These are phyloP conservation scores for Teleogryllus occipitalis DNA, from an alignment of 1,140 invertebrate species.

Conservation along the genomic window DNA sequence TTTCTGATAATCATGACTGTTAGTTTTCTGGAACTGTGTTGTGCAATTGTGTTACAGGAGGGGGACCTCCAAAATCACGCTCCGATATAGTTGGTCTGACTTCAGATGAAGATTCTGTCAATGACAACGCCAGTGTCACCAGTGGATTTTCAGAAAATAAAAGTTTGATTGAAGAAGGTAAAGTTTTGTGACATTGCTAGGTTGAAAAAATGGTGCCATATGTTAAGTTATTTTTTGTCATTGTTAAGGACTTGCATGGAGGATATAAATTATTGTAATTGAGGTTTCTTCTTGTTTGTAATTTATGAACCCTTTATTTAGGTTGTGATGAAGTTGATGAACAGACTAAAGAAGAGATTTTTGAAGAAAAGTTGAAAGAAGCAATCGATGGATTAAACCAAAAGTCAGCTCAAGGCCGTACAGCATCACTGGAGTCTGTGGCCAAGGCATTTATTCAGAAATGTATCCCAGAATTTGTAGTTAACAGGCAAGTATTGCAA, in stretches of 20 bases:
- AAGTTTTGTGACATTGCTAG: not conserved
- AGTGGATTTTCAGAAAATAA: constrained; percentile 55
- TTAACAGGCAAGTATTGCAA: constrained; percentile 43
- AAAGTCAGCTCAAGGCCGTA: constrained; percentile 75
- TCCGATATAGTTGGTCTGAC: constrained; percentile 12
- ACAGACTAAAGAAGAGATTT: constrained; percentile 56
- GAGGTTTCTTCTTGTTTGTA: not conserved
- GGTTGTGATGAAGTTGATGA: constrained; percentile 45
- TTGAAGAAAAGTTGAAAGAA: constrained; percentile 83
- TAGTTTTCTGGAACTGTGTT: not conserved
- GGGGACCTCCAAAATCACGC: constrained; percentile 8
- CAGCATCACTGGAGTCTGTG: constrained; percentile 60
- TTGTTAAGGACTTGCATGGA: not conserved
- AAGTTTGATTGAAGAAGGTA: constrained; percentile 49
- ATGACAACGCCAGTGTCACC: constrained; percentile 59
- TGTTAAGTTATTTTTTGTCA: too few species aligned
- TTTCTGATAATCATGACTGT: not conserved
- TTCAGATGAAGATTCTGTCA: constrained; percentile 60
- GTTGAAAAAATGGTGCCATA: too few species aligned
- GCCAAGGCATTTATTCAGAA: constrained; percentile 68
- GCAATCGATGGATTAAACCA: constrained; percentile 76
- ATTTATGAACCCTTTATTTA: not conserved
- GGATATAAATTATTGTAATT: not conserved
- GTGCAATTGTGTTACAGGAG: not conserved
- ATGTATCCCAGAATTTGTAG: constrained; percentile 68